Evolutionary conservation across 2,797 vertebrate species (phyloP), one percentile per base, ranked within the genome.

Genomic region (Melanogrammus aeglefinus): DNA sequence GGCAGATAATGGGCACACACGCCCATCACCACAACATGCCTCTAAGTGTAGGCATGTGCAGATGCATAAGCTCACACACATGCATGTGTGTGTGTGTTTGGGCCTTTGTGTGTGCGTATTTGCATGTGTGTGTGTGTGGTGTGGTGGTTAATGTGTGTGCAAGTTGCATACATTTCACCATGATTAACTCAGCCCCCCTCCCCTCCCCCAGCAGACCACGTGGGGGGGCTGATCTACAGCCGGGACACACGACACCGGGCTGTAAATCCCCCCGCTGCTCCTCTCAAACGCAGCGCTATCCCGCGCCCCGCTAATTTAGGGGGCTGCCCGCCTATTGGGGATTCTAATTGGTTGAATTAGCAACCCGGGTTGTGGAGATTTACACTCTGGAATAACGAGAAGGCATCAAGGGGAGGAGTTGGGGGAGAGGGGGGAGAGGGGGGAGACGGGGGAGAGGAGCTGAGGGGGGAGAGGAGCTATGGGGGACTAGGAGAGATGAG

Each of bases 161-260:
- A 27, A 18, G 72, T 77, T 63, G 29, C 74, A 31, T 29, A 16
- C 87, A 87, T 88, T 90, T 89, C 88, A 89, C 88, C 82, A 90
- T 92, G 89, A 91, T 93, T 92, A 93, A 94, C 94, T 94, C 94
- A 94, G n/a, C n/a, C n/a, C n/a, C n/a, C n/a, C n/a, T n/a, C n/a
- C n/a, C n/a, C n/a, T n/a, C n/a, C n/a, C n/a, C n/a, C n/a, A n/a
- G n/a, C n/a, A n/a, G n/a, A n/a, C n/a, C n/a, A n/a, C n/a, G n/a
- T n/a, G n/a, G n/a, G n/a, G 94, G 86, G 76, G 86, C 86, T 92
- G 91, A 92, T 92, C 92, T 92, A 92, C 91, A 91, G 63, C 93
- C 92, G 95, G 95, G 96, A 96, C 96, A 97, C 96, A 94, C 96
- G 96, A 97, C 96, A 85, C 86, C 94, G 91, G 93, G 95, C 96